Evolutionary conservation across 2,113 vertebrate genomes (phyloP).

Genomic region (Etheostoma cragini): DNA sequence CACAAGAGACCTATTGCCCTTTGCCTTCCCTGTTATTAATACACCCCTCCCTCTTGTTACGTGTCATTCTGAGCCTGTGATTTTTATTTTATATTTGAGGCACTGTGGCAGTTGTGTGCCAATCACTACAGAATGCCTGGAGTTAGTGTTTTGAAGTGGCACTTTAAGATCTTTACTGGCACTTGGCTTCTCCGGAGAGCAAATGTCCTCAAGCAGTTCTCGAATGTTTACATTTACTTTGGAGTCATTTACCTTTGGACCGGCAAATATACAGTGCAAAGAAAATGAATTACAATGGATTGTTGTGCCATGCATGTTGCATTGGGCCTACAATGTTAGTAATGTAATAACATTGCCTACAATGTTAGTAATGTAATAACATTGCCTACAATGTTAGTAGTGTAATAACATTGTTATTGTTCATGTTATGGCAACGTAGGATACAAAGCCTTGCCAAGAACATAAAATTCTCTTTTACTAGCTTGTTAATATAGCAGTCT

Average conservation of each 20-base stretch:
- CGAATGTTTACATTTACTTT: slow-evolving; percentile 66
- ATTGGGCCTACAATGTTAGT: neutral
- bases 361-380: slow-evolving; percentile 25
- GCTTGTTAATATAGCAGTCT: slow-evolving; percentile 24
- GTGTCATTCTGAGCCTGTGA: slow-evolving; percentile 31
- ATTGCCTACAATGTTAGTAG: neutral
- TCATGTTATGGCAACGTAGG: slow-evolving; percentile 3
- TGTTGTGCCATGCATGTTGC: slow-evolving; percentile 8
- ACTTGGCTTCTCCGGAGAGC: slow-evolving; percentile 20
- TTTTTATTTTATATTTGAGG: slow-evolving; percentile 28
- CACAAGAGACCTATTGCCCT: slow-evolving; percentile 54
- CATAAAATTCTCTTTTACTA: slow-evolving; percentile 13
- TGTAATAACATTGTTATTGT: slow-evolving; percentile 36
- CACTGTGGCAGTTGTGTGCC: slow-evolving; percentile 10
- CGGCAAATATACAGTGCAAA: slow-evolving; percentile 40
- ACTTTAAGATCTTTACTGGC: slow-evolving; percentile 6
- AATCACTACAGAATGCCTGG: slow-evolving; percentile 18
- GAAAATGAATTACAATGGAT: slow-evolving; percentile 21
- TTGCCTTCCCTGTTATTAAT: slow-evolving; percentile 40
- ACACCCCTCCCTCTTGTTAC: slow-evolving; percentile 31
- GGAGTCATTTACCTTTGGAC: slow-evolving; percentile 38
- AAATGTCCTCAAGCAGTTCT: slow-evolving; percentile 49
- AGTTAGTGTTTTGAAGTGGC: slow-evolving; percentile 38
- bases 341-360: slow-evolving; percentile 26
- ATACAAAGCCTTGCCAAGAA: slow-evolving; percentile 21